A percentile compares a stretch with the other conserved stretches of the same genome.
phyloP scores from a whole-genome alignment of 2,888 invertebrate genomes.

The Biston stratarius region DNA sequence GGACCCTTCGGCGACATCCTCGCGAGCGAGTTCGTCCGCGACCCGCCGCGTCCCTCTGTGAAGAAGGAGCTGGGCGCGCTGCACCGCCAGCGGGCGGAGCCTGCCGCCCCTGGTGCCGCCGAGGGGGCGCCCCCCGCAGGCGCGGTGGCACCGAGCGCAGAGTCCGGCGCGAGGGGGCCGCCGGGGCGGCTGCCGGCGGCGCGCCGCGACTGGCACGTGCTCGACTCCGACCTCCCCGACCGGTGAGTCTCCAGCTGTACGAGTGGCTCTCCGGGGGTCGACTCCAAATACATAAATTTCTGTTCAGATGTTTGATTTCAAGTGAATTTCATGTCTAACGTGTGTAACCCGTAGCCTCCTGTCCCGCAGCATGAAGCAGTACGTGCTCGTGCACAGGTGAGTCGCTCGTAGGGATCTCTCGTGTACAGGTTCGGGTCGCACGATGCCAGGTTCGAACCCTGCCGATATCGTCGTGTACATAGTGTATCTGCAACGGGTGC shows the following conservation, averaged over 20 bases:
- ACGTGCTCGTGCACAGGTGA: conserved; percentile 8
- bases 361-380: conserved; percentile 19
- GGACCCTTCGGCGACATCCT: conserved; percentile 49
- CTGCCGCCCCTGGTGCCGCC: background rate
- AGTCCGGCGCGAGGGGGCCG: background rate
- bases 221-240: conserved; percentile 1
- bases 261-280: too few relatives aligned
- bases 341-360: conserved; percentile 7
- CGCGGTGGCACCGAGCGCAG: background rate
- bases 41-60: conserved; percentile 6
- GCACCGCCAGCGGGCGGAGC: background rate
- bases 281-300: too few relatives aligned
- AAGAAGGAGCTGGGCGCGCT: conserved; percentile 24
- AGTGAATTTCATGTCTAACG: too few relatives aligned
- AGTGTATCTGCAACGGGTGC: too few relatives aligned
- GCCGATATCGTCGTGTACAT: too few relatives aligned
- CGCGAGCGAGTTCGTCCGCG: conserved; percentile 42
- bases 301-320: too few relatives aligned
- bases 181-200: background rate
- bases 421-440: background rate
- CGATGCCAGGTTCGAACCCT: too few relatives aligned
- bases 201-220: conserved; percentile 12
- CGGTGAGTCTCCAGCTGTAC: background rate
- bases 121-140: background rate
- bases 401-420: background rate